Conservation (phyloP, 1,140 invertebrate genomes). For the Drosophila rhopaloa region DNA sequence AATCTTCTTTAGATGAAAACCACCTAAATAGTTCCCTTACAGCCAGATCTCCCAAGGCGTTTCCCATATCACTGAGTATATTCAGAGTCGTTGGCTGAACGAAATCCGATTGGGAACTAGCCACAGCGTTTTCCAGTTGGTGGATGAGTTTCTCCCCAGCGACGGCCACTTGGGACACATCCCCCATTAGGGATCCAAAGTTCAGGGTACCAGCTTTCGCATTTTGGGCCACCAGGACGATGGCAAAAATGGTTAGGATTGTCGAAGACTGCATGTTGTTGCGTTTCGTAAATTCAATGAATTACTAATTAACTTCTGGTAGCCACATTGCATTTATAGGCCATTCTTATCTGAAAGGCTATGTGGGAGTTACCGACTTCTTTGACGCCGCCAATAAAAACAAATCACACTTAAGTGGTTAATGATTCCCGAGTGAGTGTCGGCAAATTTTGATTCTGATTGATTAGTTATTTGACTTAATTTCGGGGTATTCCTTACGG, state of each 20-base stretch:
- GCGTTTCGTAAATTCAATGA: slow-evolving; percentile 4
- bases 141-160: slow-evolving; percentile 36
- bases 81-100: slow-evolving; percentile 30
- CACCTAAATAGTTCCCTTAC: not conserved
- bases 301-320: slow-evolving; percentile 15
- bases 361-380: slow-evolving; percentile 9
- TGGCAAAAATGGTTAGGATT: slow-evolving; percentile 19
- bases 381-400: slow-evolving; percentile 35
- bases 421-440: slow-evolving; percentile 27
- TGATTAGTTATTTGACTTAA: slow-evolving; percentile 35
- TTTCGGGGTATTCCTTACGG: slow-evolving; percentile 5
- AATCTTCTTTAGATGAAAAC: no score
- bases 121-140: slow-evolving; percentile 26
- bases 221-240: slow-evolving; percentile 22
- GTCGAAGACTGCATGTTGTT: slow-evolving; percentile 37
- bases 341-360: slow-evolving; percentile 21
- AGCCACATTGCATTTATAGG: slow-evolving; percentile 42
- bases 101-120: slow-evolving; percentile 3
- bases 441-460: slow-evolving; percentile 27
- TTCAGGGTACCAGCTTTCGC: slow-evolving; percentile 20
- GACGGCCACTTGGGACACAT: slow-evolving; percentile 38
- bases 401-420: slow-evolving; percentile 37
- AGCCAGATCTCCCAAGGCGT: slow-evolving; percentile 27
- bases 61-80: slow-evolving; percentile 24
- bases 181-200: slow-evolving; percentile 25